These are phyloP conservation scores for Caenorhabditis angaria DNA, from an alignment of 2,888 invertebrate genomes.

Conservation along the genomic window DNA sequence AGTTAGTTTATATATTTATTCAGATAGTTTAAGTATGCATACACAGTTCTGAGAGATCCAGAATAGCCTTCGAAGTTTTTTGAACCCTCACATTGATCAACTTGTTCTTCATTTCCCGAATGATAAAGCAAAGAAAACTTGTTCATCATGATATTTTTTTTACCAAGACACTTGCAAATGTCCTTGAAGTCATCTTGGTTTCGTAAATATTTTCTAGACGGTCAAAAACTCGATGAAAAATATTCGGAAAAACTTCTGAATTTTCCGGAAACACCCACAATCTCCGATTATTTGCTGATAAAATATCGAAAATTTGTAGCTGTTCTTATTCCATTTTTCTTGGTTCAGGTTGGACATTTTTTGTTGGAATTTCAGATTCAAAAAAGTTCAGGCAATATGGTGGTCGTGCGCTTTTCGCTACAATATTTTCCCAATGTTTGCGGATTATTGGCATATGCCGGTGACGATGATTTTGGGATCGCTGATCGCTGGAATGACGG, in stretches of 20 bases:
- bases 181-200: too few species aligned
- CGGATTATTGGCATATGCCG: constrained; percentile 66
- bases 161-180: too few species aligned
- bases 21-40: too few species aligned
- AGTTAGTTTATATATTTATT: too few species aligned
- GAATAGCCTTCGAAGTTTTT: too few species aligned
- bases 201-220: constrained; percentile 13
- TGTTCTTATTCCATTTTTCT: constrained; percentile 48
- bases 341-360: constrained; percentile 46
- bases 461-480: constrained; percentile 71
- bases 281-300: constrained; percentile 24
- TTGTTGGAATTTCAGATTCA: too few species aligned
- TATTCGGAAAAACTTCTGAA: constrained; percentile 20
- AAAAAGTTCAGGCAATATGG: constrained; percentile 59
- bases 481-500: constrained; percentile 54
- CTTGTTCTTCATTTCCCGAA: too few species aligned
- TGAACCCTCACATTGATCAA: too few species aligned
- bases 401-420: constrained; percentile 62
- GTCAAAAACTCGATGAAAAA: constrained; percentile 33
- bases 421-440: constrained; percentile 59
- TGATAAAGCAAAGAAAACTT: too few species aligned
- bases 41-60: too few species aligned
- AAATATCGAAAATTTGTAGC: constrained; percentile 56
- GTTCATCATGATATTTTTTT: too few species aligned
- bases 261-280: constrained; percentile 28